Evolutionary conservation across 2,113 vertebrate genomes (phyloP).

Genomic region (Psophia crepitans): DNA sequence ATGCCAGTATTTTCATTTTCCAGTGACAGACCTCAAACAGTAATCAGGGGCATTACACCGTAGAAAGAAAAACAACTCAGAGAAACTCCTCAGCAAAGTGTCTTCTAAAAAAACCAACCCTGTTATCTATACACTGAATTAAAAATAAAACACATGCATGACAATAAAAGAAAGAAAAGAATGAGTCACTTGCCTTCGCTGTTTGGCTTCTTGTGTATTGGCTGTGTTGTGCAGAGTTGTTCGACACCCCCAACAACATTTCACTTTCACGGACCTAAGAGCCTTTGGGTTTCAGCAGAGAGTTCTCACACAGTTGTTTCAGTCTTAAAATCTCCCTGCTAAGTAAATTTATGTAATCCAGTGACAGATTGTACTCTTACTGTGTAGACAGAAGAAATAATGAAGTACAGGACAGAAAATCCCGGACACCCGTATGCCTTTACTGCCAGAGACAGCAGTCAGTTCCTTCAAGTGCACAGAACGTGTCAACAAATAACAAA

Average conservation of each 20-base stretch:
- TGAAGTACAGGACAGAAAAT: constrained; percentile 31
- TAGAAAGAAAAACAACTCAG: background rate
- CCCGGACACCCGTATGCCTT: background rate
- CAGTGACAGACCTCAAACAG: background rate
- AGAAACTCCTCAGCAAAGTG: background rate
- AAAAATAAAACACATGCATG: background rate
- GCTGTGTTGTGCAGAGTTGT: background rate
- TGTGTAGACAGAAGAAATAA: constrained; percentile 16
- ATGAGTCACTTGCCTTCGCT: background rate
- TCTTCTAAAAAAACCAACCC: background rate
- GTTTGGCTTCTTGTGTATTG: background rate
- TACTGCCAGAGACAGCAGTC: background rate
- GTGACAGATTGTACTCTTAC: background rate
- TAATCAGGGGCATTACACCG: background rate
- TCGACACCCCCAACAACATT: background rate
- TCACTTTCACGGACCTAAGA: background rate
- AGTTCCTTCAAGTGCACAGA: background rate
- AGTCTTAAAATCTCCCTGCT: background rate
- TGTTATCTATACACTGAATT: background rate
- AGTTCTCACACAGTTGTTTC: background rate
- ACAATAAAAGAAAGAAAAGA: background rate
- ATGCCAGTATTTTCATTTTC: background rate
- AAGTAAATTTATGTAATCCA: background rate
- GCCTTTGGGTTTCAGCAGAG: background rate
- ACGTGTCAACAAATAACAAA: background rate